Base-by-base conservation (phyloP, 2,113 vertebrate species). In the Catharus fuscescens region DNA sequence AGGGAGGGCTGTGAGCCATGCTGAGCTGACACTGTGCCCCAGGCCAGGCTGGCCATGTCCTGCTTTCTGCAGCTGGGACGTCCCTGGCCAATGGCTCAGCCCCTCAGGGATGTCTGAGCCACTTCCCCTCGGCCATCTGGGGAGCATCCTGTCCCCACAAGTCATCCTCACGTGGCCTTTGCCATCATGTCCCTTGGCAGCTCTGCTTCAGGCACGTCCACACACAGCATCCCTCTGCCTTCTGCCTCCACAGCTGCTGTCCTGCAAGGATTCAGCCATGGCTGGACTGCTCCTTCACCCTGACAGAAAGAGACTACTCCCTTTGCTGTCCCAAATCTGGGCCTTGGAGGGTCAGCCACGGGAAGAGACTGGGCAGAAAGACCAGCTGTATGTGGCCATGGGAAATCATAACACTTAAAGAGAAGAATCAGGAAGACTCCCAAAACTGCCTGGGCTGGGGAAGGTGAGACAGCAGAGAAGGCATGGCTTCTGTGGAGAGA, bases 81-180 rank as follows among this genome's bases (percentile, higher is more conserved):
- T 72, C 86, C 69, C 90, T 18, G 28, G 32, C 80, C 25, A 5
- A 31, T 95, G 90, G 95, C 86, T 97, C 96, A 95, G 88, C 92
- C 88, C 80, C 83, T 97, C 80, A 91, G 91, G 95, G 97, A 94
- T 97, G 94, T 98, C 96, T 97, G 94, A 96, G 90, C 76, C 10
- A 2, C 82, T 98, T 98, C 98, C 97, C 96, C 81, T 95, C 0
- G 0, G 92, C 94, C 97, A 97, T 97, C 93, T 97, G 97, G 94
- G 86, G 78, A 97, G 64, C 95, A 93, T 97, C 97, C 72, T 74
- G 47, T 84, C 76, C 79, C 38, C 38, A 36, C 56, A 24, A 92
- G 88, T 90, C 92, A 84, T 80, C 93, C 48, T 54, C 34, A 36
- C 14, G n/a, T 59, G 36, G 81, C 94, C 34, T 89, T 56, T 7